A percentile compares a stretch with the other conserved stretches of the same genome.
These are phyloP conservation scores for Cacatua alba DNA, from an alignment of 2,113 vertebrate species.

Conservation along the genomic window DNA sequence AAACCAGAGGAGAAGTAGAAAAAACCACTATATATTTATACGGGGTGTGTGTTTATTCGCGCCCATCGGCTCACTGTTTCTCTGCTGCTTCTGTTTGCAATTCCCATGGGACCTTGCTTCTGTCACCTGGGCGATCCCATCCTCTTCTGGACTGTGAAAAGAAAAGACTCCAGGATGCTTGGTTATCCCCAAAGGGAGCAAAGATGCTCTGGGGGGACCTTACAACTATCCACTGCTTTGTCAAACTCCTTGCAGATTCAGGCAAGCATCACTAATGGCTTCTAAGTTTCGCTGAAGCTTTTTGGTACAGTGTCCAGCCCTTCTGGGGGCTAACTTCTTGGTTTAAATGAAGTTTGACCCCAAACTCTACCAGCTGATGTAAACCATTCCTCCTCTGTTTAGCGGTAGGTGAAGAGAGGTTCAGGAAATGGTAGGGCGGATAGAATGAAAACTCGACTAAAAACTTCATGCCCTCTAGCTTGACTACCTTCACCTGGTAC, in stretches of 20 bases:
- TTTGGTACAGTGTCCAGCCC: not conserved
- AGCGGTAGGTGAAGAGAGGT: not conserved
- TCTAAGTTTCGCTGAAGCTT: not conserved
- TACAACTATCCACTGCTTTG: not conserved
- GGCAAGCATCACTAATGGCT: not conserved
- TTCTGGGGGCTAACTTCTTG: not conserved
- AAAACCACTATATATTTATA: not conserved
- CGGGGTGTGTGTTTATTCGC: accelerated
- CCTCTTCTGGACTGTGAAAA: not conserved
- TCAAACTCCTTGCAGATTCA: not conserved
- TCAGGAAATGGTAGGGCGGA: not conserved
- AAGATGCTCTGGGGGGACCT: not conserved
- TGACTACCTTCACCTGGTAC: not conserved
- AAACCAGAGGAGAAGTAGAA: not conserved
- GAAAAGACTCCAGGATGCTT: not conserved
- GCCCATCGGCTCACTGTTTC: not conserved
- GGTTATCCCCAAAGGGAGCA: not conserved
- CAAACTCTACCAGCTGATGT: not conserved
- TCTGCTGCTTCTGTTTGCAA: not conserved
- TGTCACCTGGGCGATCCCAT: not conserved
- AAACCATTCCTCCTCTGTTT: not conserved
- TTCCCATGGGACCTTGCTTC: not conserved
- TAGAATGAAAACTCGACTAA: not conserved
- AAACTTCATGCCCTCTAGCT: not conserved
- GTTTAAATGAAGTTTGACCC: not conserved